Conservation (phyloP, 2,113 vertebrate genomes). For the Pseudopipra pipra region DNA sequence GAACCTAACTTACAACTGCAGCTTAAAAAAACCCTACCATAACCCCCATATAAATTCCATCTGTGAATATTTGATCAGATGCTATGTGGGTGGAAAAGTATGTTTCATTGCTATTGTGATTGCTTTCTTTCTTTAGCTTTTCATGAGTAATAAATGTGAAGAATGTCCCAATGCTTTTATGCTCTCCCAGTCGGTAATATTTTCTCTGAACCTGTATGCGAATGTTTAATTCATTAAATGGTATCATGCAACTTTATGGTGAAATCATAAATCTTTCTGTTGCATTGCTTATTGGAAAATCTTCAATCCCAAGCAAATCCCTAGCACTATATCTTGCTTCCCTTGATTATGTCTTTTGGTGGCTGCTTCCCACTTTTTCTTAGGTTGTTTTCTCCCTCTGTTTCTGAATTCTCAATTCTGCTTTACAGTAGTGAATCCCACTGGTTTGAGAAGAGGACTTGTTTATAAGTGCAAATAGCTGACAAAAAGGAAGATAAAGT, state of each 20-base stretch:
- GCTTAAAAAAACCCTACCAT: not conserved
- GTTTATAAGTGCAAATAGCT: not conserved
- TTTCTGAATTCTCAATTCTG: not conserved
- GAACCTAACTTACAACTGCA: not conserved
- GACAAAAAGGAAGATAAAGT: not conserved
- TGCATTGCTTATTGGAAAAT: constrained; percentile 47
- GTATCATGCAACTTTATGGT: constrained; percentile 51
- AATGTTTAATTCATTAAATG: constrained; percentile 73
- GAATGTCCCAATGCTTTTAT: constrained; percentile 25
- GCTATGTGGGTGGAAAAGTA: constrained; percentile 51
- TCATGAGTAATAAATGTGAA: constrained; percentile 58
- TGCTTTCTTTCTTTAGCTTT: constrained; percentile 65
- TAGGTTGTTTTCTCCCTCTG: not conserved
- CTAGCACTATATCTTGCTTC: not conserved
- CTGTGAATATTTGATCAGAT: constrained; percentile 68
- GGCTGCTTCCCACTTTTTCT: not conserved
- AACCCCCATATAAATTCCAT: constrained; percentile 49
- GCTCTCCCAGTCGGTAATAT: constrained; percentile 53
- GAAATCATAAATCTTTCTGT: constrained; percentile 53
- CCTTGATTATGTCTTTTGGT: not conserved
- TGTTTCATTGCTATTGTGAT: constrained; percentile 61
- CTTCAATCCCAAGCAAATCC: not conserved
- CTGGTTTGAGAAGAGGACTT: not conserved
- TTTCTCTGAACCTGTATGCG: constrained; percentile 32
- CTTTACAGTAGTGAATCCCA: not conserved